Evolutionary conservation across 2,113 vertebrate genomes (phyloP).

Genomic region (Grammatotria lemairii): DNA sequence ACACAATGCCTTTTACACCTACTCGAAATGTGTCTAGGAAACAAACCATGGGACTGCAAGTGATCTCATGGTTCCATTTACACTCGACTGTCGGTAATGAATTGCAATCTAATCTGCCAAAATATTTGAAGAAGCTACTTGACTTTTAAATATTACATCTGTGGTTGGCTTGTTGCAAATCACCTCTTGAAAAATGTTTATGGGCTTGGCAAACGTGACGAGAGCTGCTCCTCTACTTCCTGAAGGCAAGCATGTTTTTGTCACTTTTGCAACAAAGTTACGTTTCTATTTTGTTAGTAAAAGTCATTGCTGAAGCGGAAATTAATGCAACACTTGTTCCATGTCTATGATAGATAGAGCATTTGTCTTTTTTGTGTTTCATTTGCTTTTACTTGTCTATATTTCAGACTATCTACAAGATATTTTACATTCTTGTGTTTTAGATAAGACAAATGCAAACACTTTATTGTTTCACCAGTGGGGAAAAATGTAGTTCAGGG

Average conservation of each 20-base stretch:
- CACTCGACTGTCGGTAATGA: background rate
- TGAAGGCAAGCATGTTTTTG: background rate
- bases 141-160: background rate
- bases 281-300: background rate
- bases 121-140: background rate
- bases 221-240: background rate
- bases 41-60: background rate
- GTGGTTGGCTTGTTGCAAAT: background rate
- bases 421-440: background rate
- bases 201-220: background rate
- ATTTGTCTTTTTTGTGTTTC: background rate
- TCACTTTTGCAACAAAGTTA: background rate
- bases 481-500: fast-evolving
- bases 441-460: background rate
- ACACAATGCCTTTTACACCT: background rate
- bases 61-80: background rate
- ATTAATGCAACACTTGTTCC: background rate
- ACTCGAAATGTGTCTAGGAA: background rate
- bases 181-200: background rate
- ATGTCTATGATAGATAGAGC: background rate
- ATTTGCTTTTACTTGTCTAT: background rate
- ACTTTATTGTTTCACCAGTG: background rate
- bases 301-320: fast-evolving
- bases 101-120: background rate
- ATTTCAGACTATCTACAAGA: background rate